A percentile compares a stretch with the other conserved stretches of the same genome.
phyloP scores from a whole-genome alignment of 2,888 invertebrate species.

The Nysson spinosus region DNA sequence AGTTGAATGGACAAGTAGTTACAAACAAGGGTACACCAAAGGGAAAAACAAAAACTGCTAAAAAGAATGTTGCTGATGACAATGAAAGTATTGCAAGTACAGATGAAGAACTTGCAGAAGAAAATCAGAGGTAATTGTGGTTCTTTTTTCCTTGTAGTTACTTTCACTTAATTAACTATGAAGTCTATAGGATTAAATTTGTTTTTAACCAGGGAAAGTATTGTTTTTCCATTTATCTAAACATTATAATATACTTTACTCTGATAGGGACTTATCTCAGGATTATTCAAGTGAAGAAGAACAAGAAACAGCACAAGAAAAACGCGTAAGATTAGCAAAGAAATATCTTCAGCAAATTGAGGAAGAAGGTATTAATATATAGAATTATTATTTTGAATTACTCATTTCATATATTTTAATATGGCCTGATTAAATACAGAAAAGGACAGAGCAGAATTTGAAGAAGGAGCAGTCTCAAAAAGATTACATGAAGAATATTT shows the following conservation, averaged over 20 bases:
- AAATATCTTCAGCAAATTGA: constrained; percentile 92
- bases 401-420: too few species aligned
- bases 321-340: constrained; percentile 92
- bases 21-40: constrained; percentile 44
- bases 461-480: constrained; percentile 84
- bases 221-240: too few species aligned
- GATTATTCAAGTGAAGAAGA: constrained; percentile 78
- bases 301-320: constrained; percentile 92
- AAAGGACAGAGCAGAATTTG: constrained; percentile 82
- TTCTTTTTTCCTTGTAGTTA: background rate
- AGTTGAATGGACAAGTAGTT: constrained; percentile 51
- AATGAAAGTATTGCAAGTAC: constrained; percentile 73
- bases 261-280: constrained; percentile 5
- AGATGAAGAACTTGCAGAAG: constrained; percentile 73
- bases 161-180: too few species aligned
- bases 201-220: too few species aligned
- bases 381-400: background rate
- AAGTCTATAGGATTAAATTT: too few species aligned
- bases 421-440: constrained; percentile 78
- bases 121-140: constrained; percentile 60
- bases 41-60: constrained; percentile 52
- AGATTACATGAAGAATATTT: constrained; percentile 91
- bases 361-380: constrained; percentile 80
- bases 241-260: too few species aligned
- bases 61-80: constrained; percentile 55